Evolutionary conservation across 2,797 vertebrate species (phyloP).

Genomic region (Discoglossus pictus): DNA sequence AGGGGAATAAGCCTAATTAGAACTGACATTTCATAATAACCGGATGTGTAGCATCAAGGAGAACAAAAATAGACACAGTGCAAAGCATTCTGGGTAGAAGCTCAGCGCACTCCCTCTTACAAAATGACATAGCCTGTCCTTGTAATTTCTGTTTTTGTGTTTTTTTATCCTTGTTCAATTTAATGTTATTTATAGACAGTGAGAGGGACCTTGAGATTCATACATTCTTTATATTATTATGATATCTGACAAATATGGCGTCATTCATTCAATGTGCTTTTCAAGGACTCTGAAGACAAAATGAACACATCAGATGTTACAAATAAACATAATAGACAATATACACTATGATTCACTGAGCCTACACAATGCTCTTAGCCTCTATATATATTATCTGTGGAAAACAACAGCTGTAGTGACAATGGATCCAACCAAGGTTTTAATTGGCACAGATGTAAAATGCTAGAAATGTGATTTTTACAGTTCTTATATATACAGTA

Average conservation of each 20-base stretch:
- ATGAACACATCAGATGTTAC: no score
- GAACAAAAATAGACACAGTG: conserved; percentile 11
- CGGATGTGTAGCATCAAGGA: conserved; percentile 15
- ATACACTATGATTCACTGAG: no score
- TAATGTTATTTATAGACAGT: conserved; percentile 22
- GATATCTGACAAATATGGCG: conserved; percentile 19
- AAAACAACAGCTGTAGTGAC: no score
- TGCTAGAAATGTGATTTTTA: no score
- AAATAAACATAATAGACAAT: no score
- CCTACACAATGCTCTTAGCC: no score
- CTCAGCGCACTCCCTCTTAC: not conserved
- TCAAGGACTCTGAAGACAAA: no score
- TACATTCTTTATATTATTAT: conserved; percentile 27
- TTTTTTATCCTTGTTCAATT: conserved; percentile 27
- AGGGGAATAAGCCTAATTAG: conserved; percentile 25
- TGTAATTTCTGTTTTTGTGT: conserved; percentile 22
- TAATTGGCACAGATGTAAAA: no score
- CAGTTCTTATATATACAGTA: no score
- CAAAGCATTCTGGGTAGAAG: conserved; percentile 10
- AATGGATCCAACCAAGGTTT: no score
- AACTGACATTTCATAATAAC: conserved; percentile 20
- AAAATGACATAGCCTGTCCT: conserved; percentile 25
- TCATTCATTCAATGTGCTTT: conserved; percentile 25
- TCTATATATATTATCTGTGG: no score
- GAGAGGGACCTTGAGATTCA: conserved; percentile 23